Evolutionary conservation across 2,113 vertebrate genomes (phyloP).

Genomic region (Microcebus lehilahytsara): DNA sequence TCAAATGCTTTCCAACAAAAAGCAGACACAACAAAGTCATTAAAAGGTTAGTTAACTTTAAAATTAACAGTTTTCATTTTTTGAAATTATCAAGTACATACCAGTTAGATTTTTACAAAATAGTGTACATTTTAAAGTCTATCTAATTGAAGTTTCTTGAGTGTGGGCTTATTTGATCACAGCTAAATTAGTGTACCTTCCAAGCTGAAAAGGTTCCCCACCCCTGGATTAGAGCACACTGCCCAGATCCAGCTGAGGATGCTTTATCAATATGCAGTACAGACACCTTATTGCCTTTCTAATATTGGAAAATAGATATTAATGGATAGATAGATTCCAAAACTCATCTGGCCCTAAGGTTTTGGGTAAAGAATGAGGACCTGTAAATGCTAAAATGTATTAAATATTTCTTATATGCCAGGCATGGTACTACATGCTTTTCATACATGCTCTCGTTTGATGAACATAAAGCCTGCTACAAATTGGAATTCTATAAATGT

Average conservation of each 20-base stretch:
- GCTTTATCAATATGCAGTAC: neutral
- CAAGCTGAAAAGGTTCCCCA: too few species aligned
- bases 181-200: too few species aligned
- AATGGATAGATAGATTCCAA: neutral
- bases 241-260: neutral
- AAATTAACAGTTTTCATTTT: too few species aligned
- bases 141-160: too few species aligned
- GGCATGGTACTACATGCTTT: neutral
- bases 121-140: too few species aligned
- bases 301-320: neutral
- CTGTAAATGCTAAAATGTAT: neutral
- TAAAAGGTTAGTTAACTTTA: too few species aligned
- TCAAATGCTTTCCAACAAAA: too few species aligned
- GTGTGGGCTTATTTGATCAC: too few species aligned
- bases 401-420: neutral
- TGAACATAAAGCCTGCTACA: neutral
- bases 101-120: too few species aligned
- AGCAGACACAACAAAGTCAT: too few species aligned
- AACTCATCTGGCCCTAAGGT: neutral
- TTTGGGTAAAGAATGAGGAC: neutral
- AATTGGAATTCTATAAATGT: neutral
- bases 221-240: neutral
- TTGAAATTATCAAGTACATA: too few species aligned
- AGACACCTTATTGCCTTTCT: neutral
- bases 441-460: neutral